Conservation (phyloP, 2,888 invertebrate species). For the Nemotelus nigrinus region DNA sequence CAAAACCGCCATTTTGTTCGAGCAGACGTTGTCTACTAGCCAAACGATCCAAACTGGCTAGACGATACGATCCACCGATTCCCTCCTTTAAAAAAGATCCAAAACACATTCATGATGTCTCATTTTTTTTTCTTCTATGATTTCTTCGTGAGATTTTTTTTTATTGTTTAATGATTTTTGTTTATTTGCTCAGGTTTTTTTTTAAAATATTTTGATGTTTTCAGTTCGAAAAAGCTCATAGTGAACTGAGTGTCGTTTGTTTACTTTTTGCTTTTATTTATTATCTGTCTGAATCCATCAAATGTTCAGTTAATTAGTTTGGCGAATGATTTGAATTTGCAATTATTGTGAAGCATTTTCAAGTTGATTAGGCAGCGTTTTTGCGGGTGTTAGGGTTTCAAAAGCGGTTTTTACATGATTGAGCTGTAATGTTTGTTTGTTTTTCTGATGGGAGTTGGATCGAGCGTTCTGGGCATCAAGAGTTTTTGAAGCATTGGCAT, state of each 20-base stretch:
- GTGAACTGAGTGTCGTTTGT: too few species aligned
- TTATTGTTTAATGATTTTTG: slow-evolving; percentile 3
- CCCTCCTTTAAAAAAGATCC: slow-evolving; percentile 66
- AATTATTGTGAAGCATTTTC: neutral
- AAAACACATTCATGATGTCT: slow-evolving; percentile 29
- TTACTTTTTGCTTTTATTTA: too few species aligned
- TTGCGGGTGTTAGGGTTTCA: slow-evolving; percentile 26
- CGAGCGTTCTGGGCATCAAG: neutral
- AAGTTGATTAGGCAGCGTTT: neutral
- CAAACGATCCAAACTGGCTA: slow-evolving; percentile 84
- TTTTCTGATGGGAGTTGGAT: neutral
- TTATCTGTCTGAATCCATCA: neutral
- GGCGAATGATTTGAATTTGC: slow-evolving; percentile 5
- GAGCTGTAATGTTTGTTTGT: neutral
- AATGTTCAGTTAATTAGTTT: neutral
- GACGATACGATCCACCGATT: slow-evolving; percentile 78
- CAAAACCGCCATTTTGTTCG: slow-evolving; percentile 67
- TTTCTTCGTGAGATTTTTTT: slow-evolving; percentile 9
- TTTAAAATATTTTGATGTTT: too few species aligned
- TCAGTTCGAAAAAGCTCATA: too few species aligned
- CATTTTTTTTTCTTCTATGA: neutral
- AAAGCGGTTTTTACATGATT: neutral
- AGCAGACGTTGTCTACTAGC: slow-evolving; percentile 84
- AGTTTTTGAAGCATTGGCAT: slow-evolving; percentile 34
- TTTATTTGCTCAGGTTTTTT: too few species aligned